Conservation (phyloP, 2,797 vertebrate genomes). For the Nasua narica region DNA sequence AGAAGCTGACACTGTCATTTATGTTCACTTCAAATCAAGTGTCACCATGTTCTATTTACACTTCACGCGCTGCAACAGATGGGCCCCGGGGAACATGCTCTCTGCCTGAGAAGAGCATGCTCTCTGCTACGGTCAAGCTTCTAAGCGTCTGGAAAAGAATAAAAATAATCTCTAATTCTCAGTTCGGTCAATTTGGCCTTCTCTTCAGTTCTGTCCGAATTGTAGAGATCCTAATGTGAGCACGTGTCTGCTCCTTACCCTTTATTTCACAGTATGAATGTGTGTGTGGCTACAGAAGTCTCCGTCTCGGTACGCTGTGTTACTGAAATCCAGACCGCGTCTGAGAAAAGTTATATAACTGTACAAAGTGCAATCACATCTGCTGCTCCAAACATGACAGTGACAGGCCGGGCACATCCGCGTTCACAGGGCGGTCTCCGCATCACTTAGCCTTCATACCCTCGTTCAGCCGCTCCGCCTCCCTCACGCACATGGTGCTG, state of each 20-base stretch:
- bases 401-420: not conserved
- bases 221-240: not conserved
- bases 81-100: not conserved
- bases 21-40: not conserved
- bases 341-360: not conserved
- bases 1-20: not conserved
- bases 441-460: not conserved
- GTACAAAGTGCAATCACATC: not conserved
- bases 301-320: not conserved
- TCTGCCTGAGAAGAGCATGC: not conserved
- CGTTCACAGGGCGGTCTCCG: not conserved
- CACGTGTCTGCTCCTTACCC: not conserved
- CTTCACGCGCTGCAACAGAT: not conserved
- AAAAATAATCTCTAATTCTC: not conserved
- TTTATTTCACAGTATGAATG: not conserved
- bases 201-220: not conserved
- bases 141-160: not conserved
- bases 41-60: not conserved
- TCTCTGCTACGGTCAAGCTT: not conserved
- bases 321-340: not conserved
- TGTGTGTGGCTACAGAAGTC: not conserved
- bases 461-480: not conserved
- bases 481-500: not conserved
- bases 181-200: not conserved
- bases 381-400: not conserved